A percentile compares a stretch with the other conserved stretches of the same genome.
phyloP scores from a whole-genome alignment of 2,113 vertebrate genomes.

The Archilochus colubris region DNA sequence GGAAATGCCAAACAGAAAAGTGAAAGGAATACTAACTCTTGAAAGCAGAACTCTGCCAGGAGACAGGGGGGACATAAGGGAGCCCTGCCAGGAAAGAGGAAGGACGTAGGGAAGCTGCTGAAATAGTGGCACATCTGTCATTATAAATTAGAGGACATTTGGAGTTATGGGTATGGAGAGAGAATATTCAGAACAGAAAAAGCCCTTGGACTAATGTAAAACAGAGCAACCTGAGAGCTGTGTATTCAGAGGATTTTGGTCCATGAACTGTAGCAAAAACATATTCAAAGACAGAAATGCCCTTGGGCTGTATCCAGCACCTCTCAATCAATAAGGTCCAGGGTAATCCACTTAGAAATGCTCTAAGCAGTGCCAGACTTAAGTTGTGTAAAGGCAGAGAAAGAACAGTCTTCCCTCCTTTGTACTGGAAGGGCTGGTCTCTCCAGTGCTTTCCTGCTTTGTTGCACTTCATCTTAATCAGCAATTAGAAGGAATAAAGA shows the following conservation, averaged over 20 bases:
- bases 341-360: not conserved
- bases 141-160: conserved; percentile 24
- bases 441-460: not conserved
- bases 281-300: not conserved
- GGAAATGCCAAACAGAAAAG: conserved; percentile 9
- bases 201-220: not conserved
- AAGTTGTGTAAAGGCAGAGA: not conserved
- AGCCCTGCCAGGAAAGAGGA: conserved; percentile 17
- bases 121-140: not conserved
- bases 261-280: not conserved
- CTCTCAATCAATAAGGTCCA: not conserved
- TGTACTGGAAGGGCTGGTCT: not conserved
- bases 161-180: not conserved
- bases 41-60: conserved; percentile 11
- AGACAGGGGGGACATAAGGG: not conserved
- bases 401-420: not conserved
- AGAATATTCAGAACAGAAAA: not conserved
- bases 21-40: conserved; percentile 31
- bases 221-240: not conserved
- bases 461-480: not conserved
- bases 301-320: not conserved
- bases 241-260: not conserved
- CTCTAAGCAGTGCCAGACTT: not conserved
- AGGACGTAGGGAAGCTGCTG: conserved; percentile 2
- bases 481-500: not conserved